Evolutionary conservation across 2,888 invertebrate genomes (phyloP), one percentile per base, ranked within the genome.

Genomic region (Invenusta paracnida): DNA sequence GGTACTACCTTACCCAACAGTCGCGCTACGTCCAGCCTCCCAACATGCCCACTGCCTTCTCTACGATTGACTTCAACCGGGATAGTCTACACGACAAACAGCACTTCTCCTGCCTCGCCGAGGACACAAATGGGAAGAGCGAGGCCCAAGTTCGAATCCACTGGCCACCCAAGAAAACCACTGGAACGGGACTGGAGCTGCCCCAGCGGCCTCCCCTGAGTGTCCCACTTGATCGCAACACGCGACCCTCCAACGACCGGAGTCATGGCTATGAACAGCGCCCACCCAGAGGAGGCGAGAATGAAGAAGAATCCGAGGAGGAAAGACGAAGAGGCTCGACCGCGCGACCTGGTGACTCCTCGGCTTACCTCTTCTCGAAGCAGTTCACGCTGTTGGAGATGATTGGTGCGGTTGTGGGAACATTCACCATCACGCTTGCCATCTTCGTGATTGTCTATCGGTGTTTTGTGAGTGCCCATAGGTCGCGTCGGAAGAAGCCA

Each of bases 381-480:
- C 82, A 82, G 30, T 82, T 29, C 30, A 82, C 82, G 5, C 30
- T 82, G 5, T n/a, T 82, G 13, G 82, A 82, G 28, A 82, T 82
- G 82, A 30, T 82, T 28, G 28, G 28, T 23, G 82, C 82, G 2
- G 30, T 82, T 17, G 28, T 28, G 28, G 82, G 82, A 25, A 82
- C 82, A 29, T 82, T 82, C 28, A 82, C 30, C 28, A 82, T 82
- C 2, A 82, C 82, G 30, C 30, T 82, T 25, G 82, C 30, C 1
- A 29, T 30, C 13, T 82, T 82, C 28, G 30, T 82, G n/a, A 29
- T 82, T 29, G n/a, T 82, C 28, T 82, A 82, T 30, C 29, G 28
- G 28, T 28, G 28, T 5, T 29, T 82, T 29, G 30, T n/a, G 28
- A 29, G 30, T 82, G 29, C 29, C 11, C 82, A 30, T 5, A 82